Base-by-base conservation (phyloP, 2,113 vertebrate species). In the Passerina amoena region DNA sequence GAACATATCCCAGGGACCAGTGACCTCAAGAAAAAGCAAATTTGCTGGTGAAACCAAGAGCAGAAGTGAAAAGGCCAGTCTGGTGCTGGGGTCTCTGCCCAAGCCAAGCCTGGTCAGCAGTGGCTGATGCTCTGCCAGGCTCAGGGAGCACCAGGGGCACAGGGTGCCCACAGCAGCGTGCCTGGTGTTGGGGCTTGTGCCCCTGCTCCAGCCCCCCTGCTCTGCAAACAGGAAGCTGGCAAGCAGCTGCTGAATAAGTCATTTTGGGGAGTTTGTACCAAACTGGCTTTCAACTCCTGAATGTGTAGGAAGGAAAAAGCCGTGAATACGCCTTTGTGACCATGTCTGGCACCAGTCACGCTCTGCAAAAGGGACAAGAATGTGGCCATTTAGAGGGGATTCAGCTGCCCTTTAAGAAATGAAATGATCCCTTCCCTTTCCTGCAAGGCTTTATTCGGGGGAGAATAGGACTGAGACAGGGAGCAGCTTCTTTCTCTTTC, bases 261-360 rank as follows among this genome's bases (percentile, higher is more conserved):
- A 88, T 93, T 97, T 92, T 69, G 95, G 93, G 92, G 94, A 95
- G 84, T 83, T 94, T 91, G 90, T 51, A 95, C 97, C 96, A 96
- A 96, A 96, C 90, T 94, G 92, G 83, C 91, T 96, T 96, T 96
- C 95, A 96, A 91, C 86, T 96, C 95, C 83, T 93, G 73, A 96
- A 95, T 94, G 95, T 96, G 95, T 97, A 97, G 97, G 97, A 97
- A 96, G 96, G 96, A 96, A 97, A 96, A 95, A 76, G 79, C 72
- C 0, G 25, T 97, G 96, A 97, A 97, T 97, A 88, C 73, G 73
- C 73, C 94, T 97, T 97, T 97, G 97, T 97, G 90, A 97, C 92
- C 88, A 77, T 61, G 79, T 96, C 79, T 97, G 97, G 97, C 97
- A 97, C 86, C 78, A 60, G 86, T 63, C 14, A 0, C 60, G 8